Conservation (phyloP, 53 echinoderm and acorn worm species). For the Holothuria leucospilota region DNA sequence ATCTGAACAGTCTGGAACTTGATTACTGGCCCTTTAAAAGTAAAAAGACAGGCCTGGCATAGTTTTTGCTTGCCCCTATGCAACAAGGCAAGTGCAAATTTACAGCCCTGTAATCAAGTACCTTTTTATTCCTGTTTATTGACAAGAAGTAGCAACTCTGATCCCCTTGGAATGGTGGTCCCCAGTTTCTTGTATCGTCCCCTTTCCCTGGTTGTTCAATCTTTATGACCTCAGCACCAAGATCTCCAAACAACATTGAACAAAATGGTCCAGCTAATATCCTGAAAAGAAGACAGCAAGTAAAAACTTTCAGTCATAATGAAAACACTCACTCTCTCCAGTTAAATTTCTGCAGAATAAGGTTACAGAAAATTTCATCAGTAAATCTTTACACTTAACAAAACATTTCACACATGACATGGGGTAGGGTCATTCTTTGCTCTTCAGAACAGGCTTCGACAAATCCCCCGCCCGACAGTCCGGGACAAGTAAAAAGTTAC, state of each 20-base stretch:
- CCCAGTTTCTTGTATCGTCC: conserved; percentile 96
- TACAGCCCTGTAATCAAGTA: neutral
- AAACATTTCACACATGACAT: too few species aligned
- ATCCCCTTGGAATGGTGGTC: conserved; percentile 83
- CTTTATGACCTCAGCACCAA: conserved; percentile 96
- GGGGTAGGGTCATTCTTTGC: too few species aligned
- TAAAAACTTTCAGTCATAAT: neutral
- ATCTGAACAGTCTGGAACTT: too few species aligned
- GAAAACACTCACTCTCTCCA: neutral
- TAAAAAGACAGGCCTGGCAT: too few species aligned
- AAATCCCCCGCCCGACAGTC: too few species aligned
- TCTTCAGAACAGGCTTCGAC: too few species aligned
- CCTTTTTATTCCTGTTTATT: conserved; percentile 97
- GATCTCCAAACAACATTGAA: conserved; percentile 93
- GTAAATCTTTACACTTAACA: too few species aligned
- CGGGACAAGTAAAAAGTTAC: too few species aligned
- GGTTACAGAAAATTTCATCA: too few species aligned
- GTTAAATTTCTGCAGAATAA: neutral
- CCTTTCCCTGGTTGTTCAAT: conserved; percentile 90
- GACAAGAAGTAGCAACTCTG: conserved; percentile 92
- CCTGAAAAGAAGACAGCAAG: conserved; percentile 53
- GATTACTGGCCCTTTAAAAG: too few species aligned
- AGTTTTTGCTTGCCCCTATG: too few species aligned
- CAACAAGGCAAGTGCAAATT: too few species aligned
- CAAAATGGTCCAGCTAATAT: conserved; percentile 95